Evolutionary conservation across 2,888 invertebrate species (phyloP), one percentile per base, ranked within the genome.

Genomic region (Agrypnus murinus): DNA sequence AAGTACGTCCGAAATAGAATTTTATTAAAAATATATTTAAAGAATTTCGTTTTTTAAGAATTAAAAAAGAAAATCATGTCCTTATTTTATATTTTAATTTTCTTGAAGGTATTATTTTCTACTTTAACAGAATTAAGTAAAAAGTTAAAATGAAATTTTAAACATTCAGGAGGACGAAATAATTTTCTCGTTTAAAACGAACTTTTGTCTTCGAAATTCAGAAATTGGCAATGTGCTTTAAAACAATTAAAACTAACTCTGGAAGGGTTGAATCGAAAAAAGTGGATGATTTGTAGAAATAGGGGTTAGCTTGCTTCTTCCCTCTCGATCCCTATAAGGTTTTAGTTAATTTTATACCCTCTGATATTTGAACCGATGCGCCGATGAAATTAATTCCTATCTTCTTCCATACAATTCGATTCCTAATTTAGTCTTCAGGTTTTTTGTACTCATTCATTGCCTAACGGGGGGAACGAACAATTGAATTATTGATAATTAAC

Each of bases 191-290:
- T 66, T 70, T 70, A 66, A 70, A 70, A 46, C 70, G 15, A 60
- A 66, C 70, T 70, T 25, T 71, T 43, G 67, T 62, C 66, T 76
- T 77, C 75, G 74, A 75, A 77, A 78, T 81, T 79, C 77, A 81
- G 82, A 81, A 82, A 82, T 82, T 81, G 82, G 81, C 82, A 82
- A 81, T 82, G 83, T 81, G 83, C 81, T 83, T 81, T 82, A 82
- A 83, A 83, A 83, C 83, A 82, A 83, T 83, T 83, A 82, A 82
- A 82, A 83, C 82, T 80, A 77, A 73, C 70, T 78, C 77, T 25
- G 77, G 80, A 81, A 83, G 81, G 82, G 81, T 81, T 81, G 78
- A 65, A 72, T 74, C 77, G 79, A 80, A 83, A 83, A 83, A 83
- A 83, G 64, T 62, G 81, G 78, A 81, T 83, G 83, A 83, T 83